phyloP scores from a whole-genome alignment of 2,888 invertebrate species.

The Kuschelorhynchus macadamiae region DNA sequence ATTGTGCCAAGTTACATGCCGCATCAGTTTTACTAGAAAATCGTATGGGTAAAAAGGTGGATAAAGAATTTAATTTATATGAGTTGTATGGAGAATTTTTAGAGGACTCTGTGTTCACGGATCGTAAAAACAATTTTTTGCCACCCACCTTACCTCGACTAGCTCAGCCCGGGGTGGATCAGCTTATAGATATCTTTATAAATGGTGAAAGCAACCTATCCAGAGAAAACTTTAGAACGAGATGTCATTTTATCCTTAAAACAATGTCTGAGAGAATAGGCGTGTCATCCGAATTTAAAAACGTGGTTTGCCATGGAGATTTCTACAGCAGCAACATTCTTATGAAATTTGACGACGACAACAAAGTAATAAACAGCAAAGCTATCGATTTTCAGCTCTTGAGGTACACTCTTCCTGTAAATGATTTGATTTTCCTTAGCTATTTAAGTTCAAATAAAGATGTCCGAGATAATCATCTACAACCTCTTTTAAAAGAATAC shows the following conservation, averaged over 20 bases:
- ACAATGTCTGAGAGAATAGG: neutral
- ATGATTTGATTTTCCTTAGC: slow-evolving; percentile 73
- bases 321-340: slow-evolving; percentile 75
- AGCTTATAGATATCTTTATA: slow-evolving; percentile 4
- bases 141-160: slow-evolving; percentile 20
- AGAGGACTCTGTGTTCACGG: slow-evolving; percentile 50
- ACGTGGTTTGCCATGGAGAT: slow-evolving; percentile 75
- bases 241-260: neutral
- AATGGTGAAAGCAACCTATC: neutral
- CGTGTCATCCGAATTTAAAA: slow-evolving; percentile 65
- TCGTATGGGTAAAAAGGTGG: slow-evolving; percentile 47
- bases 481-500: slow-evolving; percentile 52
- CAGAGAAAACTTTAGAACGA: slow-evolving; percentile 1
- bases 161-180: neutral
- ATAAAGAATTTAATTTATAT: slow-evolving; percentile 51
- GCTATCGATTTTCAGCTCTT: slow-evolving; percentile 66
- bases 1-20: slow-evolving; percentile 60
- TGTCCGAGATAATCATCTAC: slow-evolving; percentile 48
- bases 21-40: slow-evolving; percentile 61
- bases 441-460: slow-evolving; percentile 59
- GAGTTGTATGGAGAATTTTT: slow-evolving; percentile 58
- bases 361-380: slow-evolving; percentile 54
- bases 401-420: slow-evolving; percentile 75
- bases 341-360: too few species aligned
- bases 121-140: slow-evolving; percentile 13